These are phyloP conservation scores for Pteruthius melanotis DNA, from an alignment of 2,113 vertebrate genomes.

Conservation along the genomic window DNA sequence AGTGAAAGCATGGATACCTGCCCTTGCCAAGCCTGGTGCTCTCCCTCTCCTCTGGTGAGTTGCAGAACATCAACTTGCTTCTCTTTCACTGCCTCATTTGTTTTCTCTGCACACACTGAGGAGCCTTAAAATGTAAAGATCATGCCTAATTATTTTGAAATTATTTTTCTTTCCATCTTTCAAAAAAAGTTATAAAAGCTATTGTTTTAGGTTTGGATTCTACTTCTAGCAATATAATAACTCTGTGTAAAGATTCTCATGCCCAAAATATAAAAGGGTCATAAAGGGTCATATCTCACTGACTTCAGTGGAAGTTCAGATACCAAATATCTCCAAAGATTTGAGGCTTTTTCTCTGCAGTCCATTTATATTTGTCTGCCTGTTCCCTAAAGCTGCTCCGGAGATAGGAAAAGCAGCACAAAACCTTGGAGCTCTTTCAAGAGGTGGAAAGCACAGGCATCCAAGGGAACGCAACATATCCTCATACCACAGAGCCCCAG, in stretches of 20 bases:
- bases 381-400: not conserved
- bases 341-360: not conserved
- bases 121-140: not conserved
- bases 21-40: rapidly evolving
- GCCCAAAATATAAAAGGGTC: not conserved
- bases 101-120: not conserved
- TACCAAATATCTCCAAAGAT: not conserved
- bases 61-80: not conserved
- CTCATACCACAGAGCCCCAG: not conserved
- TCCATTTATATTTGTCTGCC: not conserved
- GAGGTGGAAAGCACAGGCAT: not conserved
- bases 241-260: not conserved
- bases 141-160: not conserved
- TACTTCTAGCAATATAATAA: not conserved
- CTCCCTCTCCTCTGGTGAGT: not conserved
- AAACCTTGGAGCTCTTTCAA: not conserved
- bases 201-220: not conserved
- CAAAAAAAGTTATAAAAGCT: not conserved
- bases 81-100: not conserved
- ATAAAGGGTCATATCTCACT: not conserved
- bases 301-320: not conserved
- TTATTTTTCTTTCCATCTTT: not conserved
- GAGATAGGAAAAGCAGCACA: not conserved
- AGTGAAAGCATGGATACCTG: not conserved
- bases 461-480: not conserved